Evolutionary conservation across 2,888 invertebrate species (phyloP).

Genomic region (Branchipolynoe longqiensis): DNA sequence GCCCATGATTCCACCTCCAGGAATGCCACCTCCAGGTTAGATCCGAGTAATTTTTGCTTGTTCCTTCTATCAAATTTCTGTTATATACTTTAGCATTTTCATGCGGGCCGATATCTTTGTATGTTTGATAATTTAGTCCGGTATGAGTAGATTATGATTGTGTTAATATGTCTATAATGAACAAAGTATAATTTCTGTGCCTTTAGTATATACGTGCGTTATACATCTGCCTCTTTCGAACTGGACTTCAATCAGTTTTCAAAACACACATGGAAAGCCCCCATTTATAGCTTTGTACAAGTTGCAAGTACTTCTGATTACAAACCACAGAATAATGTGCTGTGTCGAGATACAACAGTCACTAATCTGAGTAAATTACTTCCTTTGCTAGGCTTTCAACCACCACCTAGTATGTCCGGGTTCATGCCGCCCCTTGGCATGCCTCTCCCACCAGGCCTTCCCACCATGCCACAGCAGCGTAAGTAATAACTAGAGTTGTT

Average conservation of each 20-base stretch:
- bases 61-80: background rate
- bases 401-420: slow-evolving; percentile 36
- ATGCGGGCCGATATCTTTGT: background rate
- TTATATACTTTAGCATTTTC: background rate
- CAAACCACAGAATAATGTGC: too few relatives aligned
- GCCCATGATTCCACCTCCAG: slow-evolving; percentile 55
- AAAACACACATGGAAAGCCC: too few relatives aligned
- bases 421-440: slow-evolving; percentile 50
- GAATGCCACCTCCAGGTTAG: slow-evolving; percentile 50
- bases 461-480: slow-evolving; percentile 33
- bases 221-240: too few relatives aligned
- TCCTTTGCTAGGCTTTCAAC: slow-evolving; percentile 16
- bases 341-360: too few relatives aligned
- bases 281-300: too few relatives aligned
- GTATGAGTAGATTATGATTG: too few relatives aligned
- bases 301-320: too few relatives aligned
- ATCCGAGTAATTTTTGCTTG: background rate
- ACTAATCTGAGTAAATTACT: too few relatives aligned
- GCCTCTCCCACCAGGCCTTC: slow-evolving; percentile 45
- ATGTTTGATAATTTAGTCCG: background rate
- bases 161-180: too few relatives aligned
- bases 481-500: background rate
- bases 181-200: too few relatives aligned
- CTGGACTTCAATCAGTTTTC: too few relatives aligned
- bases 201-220: too few relatives aligned